phyloP scores from a whole-genome alignment of 2,797 vertebrate species.

The Sylvia borin region DNA sequence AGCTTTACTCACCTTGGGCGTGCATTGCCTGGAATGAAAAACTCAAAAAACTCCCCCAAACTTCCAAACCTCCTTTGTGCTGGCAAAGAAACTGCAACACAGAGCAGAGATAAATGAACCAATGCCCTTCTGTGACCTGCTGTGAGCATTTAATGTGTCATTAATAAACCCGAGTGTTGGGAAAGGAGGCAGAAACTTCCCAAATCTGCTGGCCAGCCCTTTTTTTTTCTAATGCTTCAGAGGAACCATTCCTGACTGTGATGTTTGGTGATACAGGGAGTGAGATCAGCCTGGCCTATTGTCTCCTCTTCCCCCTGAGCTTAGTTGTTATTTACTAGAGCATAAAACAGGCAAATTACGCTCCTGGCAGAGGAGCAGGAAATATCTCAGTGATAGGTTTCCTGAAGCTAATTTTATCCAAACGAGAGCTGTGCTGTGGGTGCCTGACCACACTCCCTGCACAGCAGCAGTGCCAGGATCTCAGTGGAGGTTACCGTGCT shows the following conservation, averaged over 20 bases:
- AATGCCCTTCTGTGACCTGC: neutral
- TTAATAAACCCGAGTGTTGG: neutral
- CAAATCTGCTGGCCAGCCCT: neutral
- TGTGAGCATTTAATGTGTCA: neutral
- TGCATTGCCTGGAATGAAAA: neutral
- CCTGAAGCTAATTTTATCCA: neutral
- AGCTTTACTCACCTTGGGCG: neutral
- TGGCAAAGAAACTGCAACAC: neutral
- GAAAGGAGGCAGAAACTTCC: neutral
- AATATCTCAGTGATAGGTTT: neutral
- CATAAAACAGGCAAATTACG: neutral
- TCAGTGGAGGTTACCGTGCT: constrained; percentile 7
- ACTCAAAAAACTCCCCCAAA: neutral
- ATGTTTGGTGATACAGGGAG: rapidly evolving
- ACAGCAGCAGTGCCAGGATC: neutral
- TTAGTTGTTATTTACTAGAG: neutral
- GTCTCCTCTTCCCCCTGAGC: neutral
- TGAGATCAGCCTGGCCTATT: neutral
- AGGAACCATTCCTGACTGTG: neutral
- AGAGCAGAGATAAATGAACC: neutral
- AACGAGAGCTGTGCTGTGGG: neutral
- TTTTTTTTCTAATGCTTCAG: neutral
- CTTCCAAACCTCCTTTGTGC: neutral
- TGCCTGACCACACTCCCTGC: neutral
- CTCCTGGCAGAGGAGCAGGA: neutral